Base-by-base conservation (phyloP, 2,797 vertebrate genomes). In the Megalops cyprinoides region DNA sequence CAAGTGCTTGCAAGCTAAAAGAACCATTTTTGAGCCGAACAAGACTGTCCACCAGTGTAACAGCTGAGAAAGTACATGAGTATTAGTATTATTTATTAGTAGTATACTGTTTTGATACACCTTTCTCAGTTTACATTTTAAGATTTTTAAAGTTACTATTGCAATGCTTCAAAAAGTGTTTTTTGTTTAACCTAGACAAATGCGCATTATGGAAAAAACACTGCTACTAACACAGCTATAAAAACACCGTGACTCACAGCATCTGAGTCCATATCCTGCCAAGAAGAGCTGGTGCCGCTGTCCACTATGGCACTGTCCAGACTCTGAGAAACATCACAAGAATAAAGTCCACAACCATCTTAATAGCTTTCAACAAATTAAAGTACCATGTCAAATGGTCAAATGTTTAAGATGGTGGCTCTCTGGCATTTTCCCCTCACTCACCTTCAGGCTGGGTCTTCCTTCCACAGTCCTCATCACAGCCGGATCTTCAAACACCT, bases 221-320 rank as follows among this genome's bases (percentile, higher is more conserved):
- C n/a, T n/a, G n/a, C n/a, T n/a, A n/a, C n/a, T n/a, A n/a, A n/a
- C n/a, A n/a, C n/a, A n/a, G n/a, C n/a, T n/a, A n/a, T n/a, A 34
- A 51, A 20, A 39, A 20, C 1, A 60, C 7, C 76, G 84, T 89
- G 76, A 92, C 96, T 91, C 90, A 91, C 95, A 15, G 91, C 84
- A 31, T 95, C 90, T 5, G 89, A 82, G 82, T 90, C 84, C 23
- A 91, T 88, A 20, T 90, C 87, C 39, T 86, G 88, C 90, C 90
- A 92, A 81, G 84, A 85, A 71, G 94, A 82, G 39, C 91, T 87
- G 6, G 89, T 88, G 75, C 91, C 95, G 78, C 94, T 96, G 82
- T 96, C 95, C 81, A 98, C 93, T 80, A 97, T 95, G 0, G 96
- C 94, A 0, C 95, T 97, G 91, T 97, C 96, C 73, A 96, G 91